Base-by-base conservation (phyloP, 2,113 vertebrate genomes). In the Parus major region DNA sequence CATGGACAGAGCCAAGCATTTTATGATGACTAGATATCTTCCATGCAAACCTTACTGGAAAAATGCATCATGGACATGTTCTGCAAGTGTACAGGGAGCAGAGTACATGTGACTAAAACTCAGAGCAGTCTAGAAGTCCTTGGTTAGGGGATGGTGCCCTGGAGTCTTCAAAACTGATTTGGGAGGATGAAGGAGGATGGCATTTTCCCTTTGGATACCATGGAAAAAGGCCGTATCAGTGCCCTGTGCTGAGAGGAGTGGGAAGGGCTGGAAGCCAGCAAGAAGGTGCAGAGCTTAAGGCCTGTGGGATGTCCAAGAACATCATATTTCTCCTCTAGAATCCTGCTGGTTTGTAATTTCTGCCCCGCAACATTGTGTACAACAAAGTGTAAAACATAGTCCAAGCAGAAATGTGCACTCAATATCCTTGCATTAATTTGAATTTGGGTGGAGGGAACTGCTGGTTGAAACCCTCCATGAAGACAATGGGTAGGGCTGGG, bases 61-160 rank as follows among this genome's bases (percentile, higher is more conserved):
- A 22, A 25, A 11, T 0, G 1, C 15, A 12, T 63, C 21, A 41
- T 0, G 9, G 29, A n/a, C 20, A 13, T 21, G 24, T 76, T 22
- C 33, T 72, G 33, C 3, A 3, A 28, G 17, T 35, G 28, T 7
- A 39, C 27, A 35, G 23, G 16, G 15, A 82, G 27, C 27, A 50
- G 10, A 29, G 6, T 5, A 44, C 11, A 15, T 17, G 21, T 56
- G 24, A n/a, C 41, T 49, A 27, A 50, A 87, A 66, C 52, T 66
- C 69, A 71, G 61, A 53, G 23, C 15, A 8, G 31, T 80, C 63
- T 29, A 18, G 41, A 68, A 65, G 36, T 73, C 46, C n/a, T 41
- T 60, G 79, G 35, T 9, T 75, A 55, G 42, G 15, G 22, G 12
- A 44, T 28, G 22, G 5, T 82, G 17, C 41, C 28, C 36, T 77